Conservation (phyloP, 2,888 invertebrate genomes). For the Trichogramma dendrolimi region DNA sequence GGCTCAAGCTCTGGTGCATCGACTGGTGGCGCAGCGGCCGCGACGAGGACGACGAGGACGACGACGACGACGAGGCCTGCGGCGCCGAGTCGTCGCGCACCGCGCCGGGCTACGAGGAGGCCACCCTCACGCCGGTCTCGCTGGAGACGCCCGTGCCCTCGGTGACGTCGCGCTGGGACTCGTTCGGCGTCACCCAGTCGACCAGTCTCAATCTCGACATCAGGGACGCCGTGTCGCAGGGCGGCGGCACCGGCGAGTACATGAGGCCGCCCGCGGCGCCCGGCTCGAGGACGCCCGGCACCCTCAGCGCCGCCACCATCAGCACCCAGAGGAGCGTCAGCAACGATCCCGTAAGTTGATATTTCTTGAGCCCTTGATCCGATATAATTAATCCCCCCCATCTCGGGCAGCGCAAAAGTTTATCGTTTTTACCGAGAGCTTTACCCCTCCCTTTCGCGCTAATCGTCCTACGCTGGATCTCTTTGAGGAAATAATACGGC, state of each 20-base stretch:
- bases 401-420: too few relatives aligned
- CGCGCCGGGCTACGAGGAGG: slow-evolving; percentile 63
- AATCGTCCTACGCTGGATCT: too few relatives aligned
- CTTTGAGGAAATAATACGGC: too few relatives aligned
- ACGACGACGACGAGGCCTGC: slow-evolving; percentile 66
- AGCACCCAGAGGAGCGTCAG: slow-evolving; percentile 47
- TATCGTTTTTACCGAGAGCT: too few relatives aligned
- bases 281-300: slow-evolving; percentile 39
- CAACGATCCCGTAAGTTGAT: slow-evolving; percentile 36
- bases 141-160: slow-evolving; percentile 84
- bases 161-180: slow-evolving; percentile 80
- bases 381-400: too few relatives aligned
- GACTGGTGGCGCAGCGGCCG: slow-evolving; percentile 89
- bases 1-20: slow-evolving; percentile 72
- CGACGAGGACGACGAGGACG: slow-evolving; percentile 75
- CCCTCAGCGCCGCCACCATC: slow-evolving; percentile 23
- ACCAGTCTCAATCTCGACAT: slow-evolving; percentile 33
- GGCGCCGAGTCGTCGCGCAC: slow-evolving; percentile 60
- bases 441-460: too few relatives aligned
- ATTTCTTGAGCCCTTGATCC: too few relatives aligned
- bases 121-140: slow-evolving; percentile 65
- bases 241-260: neutral
- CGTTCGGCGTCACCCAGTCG: slow-evolving; percentile 70
- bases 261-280: slow-evolving; percentile 32
- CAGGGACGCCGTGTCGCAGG: slow-evolving; percentile 46